Percentiles rank a stretch among this genome's conserved stretches.
These are phyloP conservation scores for Escarpia spicata DNA, from an alignment of 2,888 invertebrate genomes.

Conservation along the genomic window DNA sequence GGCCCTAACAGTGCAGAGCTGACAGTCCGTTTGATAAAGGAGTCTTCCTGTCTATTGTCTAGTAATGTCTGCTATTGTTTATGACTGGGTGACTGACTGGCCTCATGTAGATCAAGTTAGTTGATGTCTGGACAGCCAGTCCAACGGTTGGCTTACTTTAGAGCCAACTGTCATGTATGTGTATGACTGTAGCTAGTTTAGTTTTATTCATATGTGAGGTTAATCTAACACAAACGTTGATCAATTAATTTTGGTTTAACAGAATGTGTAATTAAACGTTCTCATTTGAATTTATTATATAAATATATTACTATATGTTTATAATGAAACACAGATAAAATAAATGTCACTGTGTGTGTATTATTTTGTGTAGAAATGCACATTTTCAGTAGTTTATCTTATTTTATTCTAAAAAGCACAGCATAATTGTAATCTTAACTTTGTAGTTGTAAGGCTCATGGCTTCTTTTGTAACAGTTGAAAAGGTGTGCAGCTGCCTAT, in stretches of 20 bases:
- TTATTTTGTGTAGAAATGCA: not conserved
- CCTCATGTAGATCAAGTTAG: not conserved
- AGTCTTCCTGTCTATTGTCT: not conserved
- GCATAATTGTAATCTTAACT: not conserved
- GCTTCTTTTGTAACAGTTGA: not conserved
- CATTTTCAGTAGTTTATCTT: not conserved
- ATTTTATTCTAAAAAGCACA: not conserved
- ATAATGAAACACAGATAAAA: not conserved
- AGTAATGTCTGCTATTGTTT: not conserved
- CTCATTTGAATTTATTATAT: not conserved
- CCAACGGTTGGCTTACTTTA: not conserved
- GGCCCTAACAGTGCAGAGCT: not conserved
- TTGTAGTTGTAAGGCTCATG: not conserved
- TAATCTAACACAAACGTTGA: not conserved
- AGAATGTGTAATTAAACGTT: not conserved
- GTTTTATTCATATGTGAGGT: not conserved
- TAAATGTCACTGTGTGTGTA: not conserved
- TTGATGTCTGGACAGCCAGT: not conserved
- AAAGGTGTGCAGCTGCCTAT: not conserved
- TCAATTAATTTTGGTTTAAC: not conserved
- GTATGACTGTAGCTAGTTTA: not conserved
- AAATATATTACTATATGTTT: not conserved
- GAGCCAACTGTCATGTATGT: not conserved
- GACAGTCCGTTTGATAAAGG: not conserved
- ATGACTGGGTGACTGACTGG: not conserved